Evolutionary conservation across 2,888 invertebrate species (phyloP).

Genomic region (Cheilosia grossa): DNA sequence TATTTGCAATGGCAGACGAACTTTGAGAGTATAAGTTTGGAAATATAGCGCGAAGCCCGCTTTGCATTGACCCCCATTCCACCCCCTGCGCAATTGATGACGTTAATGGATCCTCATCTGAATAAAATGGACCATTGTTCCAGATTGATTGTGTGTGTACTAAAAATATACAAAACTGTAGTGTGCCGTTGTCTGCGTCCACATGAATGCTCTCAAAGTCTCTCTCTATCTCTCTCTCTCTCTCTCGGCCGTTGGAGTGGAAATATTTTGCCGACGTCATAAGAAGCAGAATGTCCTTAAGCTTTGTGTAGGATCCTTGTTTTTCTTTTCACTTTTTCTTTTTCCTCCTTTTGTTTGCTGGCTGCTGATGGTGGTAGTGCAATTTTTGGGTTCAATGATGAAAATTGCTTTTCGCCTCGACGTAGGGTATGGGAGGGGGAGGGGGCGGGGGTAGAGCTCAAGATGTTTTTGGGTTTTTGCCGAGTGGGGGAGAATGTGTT

Average conservation of each 20-base stretch:
- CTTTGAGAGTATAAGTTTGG: conserved; percentile 17
- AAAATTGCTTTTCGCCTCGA: conserved; percentile 41
- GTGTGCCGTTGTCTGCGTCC: conserved; percentile 41
- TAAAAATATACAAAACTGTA: conserved; percentile 49
- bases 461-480: conserved; percentile 14
- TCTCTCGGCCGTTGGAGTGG: conserved; percentile 6
- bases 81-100: conserved; percentile 63
- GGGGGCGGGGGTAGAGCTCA: neutral
- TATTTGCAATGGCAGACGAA: conserved; percentile 8
- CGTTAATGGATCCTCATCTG: conserved; percentile 69
- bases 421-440: neutral
- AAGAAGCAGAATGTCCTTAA: conserved; percentile 66
- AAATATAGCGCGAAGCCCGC: conserved; percentile 56
- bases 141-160: conserved; percentile 69
- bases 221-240: neutral
- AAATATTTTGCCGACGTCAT: conserved; percentile 62
- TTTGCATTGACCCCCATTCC: conserved; percentile 25
- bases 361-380: conserved; percentile 26
- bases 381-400: conserved; percentile 43
- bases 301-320: conserved; percentile 56
- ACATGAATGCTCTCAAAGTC: conserved; percentile 43
- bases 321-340: conserved; percentile 43
- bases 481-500: conserved; percentile 4
- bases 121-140: conserved; percentile 71
- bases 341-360: conserved; percentile 18